A percentile compares a stretch with the other conserved stretches of the same genome.
Conservation (phyloP, 2,888 invertebrate species). For the Xanthia togata region DNA sequence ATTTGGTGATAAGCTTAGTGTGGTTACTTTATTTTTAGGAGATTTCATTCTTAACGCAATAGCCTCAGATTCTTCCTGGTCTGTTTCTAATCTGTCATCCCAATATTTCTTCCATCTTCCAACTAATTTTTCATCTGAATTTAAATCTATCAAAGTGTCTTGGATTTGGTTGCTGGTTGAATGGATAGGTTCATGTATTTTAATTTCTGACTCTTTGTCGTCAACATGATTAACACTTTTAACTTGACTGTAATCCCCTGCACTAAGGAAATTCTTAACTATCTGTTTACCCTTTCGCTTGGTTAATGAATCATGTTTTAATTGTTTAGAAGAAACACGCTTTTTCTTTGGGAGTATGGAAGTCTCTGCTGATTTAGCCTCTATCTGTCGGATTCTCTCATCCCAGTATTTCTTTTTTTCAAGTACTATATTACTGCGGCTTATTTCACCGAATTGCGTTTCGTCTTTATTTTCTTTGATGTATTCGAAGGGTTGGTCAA, state of each 20-base stretch:
- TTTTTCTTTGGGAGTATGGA: conserved; percentile 79
- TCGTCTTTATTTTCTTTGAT: conserved; percentile 66
- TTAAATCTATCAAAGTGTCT: conserved; percentile 52
- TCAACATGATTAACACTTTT: conserved; percentile 61
- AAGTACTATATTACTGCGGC: conserved; percentile 81
- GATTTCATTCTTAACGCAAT: conserved; percentile 56
- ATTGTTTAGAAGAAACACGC: conserved; percentile 77
- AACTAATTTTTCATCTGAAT: conserved; percentile 77
- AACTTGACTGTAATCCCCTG: conserved; percentile 72
- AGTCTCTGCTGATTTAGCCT: conserved; percentile 82
- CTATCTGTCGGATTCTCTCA: conserved; percentile 85
- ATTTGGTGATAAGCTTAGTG: conserved; percentile 8
- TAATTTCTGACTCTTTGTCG: conserved; percentile 58
- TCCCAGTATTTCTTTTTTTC: conserved; percentile 89
- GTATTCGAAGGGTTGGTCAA: conserved; percentile 57
- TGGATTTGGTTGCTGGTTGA: conserved; percentile 29
- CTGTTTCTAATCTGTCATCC: conserved; percentile 82
- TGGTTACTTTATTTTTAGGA: conserved; percentile 32
- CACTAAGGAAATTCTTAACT: conserved; percentile 80
- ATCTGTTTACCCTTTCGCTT: conserved; percentile 86
- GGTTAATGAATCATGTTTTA: conserved; percentile 84
- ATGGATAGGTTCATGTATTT: conserved; percentile 52
- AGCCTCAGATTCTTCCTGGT: conserved; percentile 69
- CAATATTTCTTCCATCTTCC: conserved; percentile 87
- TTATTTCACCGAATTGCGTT: conserved; percentile 79